These are phyloP conservation scores for Scaptodrosophila latifasciaeformis DNA, from an alignment of 2,888 invertebrate species.

Conservation along the genomic window DNA sequence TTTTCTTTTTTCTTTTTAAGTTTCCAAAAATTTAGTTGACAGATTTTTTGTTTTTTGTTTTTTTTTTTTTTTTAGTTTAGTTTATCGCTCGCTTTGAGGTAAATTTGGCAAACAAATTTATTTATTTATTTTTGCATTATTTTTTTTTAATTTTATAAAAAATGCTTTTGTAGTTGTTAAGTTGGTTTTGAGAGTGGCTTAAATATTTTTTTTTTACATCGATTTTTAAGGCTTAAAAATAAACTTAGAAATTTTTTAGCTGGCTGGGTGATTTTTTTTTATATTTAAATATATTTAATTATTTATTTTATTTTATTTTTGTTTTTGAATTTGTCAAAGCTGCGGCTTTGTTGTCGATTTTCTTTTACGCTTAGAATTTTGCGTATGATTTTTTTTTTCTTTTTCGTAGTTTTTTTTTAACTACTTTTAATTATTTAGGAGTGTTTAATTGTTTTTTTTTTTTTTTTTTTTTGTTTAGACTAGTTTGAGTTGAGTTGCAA, in stretches of 20 bases:
- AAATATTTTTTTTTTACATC: neutral
- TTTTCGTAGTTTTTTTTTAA: conserved; percentile 3
- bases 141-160: conserved; percentile 14
- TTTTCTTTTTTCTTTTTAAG: conserved; percentile 4
- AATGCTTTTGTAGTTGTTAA: conserved; percentile 1
- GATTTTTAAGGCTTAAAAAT: conserved; percentile 4
- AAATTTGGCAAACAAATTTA: conserved; percentile 73
- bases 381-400: conserved; percentile 18
- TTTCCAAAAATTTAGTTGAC: conserved; percentile 8
- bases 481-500: conserved; percentile 69
- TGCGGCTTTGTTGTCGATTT: neutral
- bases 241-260: too few species aligned
- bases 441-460: conserved; percentile 13
- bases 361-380: conserved; percentile 19
- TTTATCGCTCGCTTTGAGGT: conserved; percentile 57
- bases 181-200: neutral
- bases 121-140: conserved; percentile 14
- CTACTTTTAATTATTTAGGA: neutral
- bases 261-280: conserved; percentile 19
- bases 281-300: conserved; percentile 11
- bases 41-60: conserved; percentile 24
- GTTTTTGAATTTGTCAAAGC: too few species aligned
- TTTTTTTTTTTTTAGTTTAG: conserved; percentile 28
- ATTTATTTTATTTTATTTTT: neutral
- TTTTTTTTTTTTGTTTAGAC: conserved; percentile 48